Evolutionary conservation across 2,113 vertebrate genomes (phyloP), one percentile per base, ranked within the genome.

Genomic region (Nothocercus julius): DNA sequence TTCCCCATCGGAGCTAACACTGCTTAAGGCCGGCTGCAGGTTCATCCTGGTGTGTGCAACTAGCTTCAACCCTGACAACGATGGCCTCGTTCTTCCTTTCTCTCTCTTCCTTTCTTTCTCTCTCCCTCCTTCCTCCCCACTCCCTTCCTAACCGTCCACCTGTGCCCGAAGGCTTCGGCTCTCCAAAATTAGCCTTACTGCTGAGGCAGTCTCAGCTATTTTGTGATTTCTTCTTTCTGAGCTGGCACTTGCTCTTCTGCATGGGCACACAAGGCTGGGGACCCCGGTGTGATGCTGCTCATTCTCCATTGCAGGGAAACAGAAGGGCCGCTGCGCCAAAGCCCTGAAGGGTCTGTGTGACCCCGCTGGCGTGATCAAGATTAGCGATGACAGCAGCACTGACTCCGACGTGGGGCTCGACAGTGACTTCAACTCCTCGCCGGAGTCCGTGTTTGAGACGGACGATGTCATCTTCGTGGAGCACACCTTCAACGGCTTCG

Each of bases 401-500:
- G 99, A 99, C 76, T 99, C 99, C 0, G 99, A 99, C 5, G 58
- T 96, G 2, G 99, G 98, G 77, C 97, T 99, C 73, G 99, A 99
- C 90, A 99, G 99, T 0, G 99, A 99, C 96, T 98, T 98, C 95
- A 99, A 99, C 97, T 99, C 99, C 15, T 99, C 99, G 15, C 99
- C 99, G 0, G 99, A 99, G 96, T 99, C 99, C 7, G 93, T 98
- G 82, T 77, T 98, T 0, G 99, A 99, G 42, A 99, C 98, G 0
- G 99, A 99, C 0, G 99, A 99, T 0, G 98, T 99, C 97, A 99
- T 99, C 56, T 98, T 99, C 7, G 98, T 99, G 1, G 97, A 98
- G 91, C 98, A 98, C 89, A 98, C 97, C 8, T 98, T 86, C 32
- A 30, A 96, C 0, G 96, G 97, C 83, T 95, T 93, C 3, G 4